Base-by-base conservation (phyloP, 2,888 invertebrate genomes). In the Drosophila percnosoma region DNA sequence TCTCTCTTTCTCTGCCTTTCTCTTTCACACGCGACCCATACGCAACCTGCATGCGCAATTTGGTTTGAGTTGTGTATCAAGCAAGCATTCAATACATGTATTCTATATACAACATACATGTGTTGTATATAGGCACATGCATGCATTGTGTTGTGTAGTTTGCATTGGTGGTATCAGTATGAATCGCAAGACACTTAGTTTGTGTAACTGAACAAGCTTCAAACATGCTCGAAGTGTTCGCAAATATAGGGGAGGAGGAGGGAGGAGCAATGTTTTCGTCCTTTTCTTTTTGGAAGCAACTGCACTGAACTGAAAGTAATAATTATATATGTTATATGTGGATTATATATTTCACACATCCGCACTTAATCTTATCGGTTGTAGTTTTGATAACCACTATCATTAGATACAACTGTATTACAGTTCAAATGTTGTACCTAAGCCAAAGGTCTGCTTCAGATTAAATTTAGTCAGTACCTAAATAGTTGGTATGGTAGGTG, bases 311-410 rank as follows among this genome's bases (percentile, higher is more conserved):
- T 45, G 24, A 45, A 45, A 24, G 24, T 15, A 45, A 24, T 45
- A 45, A 24, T 45, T 45, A 45, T 21, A 21, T 13, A 45, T 21
- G 21, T 36, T 10, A 36, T 4, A 27, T 10, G 42, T n/a, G 15
- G 48, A 24, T 24, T 24, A 15, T 27, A 15, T 40, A 11, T 38
- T 45, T 59, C n/a, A 24, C 64, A 58, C 73, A 73, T 51, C 33
- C 29, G 52, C 40, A 58, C 8, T 31, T 78, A 59, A 73, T 78
- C 76, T 76, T 78, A 73, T 73, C 78, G 40, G 18, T 6, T 38
- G 40, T 7, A 3, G 0, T 21, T 24, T 13, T 54, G 78, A 73
- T 76, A 76, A 57, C 10, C 11, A 42, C 33, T 64, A 64, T 64
- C 61, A 48, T 7, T 29, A 18, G 48, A 27, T n/a, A 45, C 4